Percentiles rank a stretch among this genome's conserved stretches.
Evolutionary conservation across 1,140 invertebrate species (phyloP).

Genomic region (Cylas formicarius): DNA sequence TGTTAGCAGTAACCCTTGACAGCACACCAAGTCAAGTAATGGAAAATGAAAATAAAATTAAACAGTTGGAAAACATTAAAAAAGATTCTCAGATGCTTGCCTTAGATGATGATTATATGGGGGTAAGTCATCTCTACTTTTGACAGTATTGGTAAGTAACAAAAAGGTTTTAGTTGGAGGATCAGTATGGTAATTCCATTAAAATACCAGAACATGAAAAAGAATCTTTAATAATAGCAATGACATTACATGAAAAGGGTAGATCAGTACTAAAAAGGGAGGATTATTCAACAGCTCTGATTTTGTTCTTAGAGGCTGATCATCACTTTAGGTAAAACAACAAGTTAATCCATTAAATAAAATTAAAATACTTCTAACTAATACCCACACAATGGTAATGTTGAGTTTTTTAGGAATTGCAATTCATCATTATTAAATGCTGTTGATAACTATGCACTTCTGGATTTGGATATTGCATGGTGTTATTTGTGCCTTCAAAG

Average conservation of each 20-base stretch:
- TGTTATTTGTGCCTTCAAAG: slow-evolving; percentile 70
- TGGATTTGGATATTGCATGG: slow-evolving; percentile 79
- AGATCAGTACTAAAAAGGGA: slow-evolving; percentile 55
- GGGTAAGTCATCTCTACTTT: slow-evolving; percentile 35
- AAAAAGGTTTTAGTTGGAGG: slow-evolving; percentile 54
- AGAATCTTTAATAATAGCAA: slow-evolving; percentile 60
- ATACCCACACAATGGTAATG: neutral
- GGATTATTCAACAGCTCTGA: slow-evolving; percentile 59
- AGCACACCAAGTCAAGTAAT: slow-evolving; percentile 38
- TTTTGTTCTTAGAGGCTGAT: slow-evolving; percentile 70
- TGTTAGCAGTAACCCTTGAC: slow-evolving; percentile 57
- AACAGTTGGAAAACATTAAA: slow-evolving; percentile 48
- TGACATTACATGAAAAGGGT: slow-evolving; percentile 73
- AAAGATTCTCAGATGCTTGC: slow-evolving; percentile 48
- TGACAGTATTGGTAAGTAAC: neutral
- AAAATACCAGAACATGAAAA: slow-evolving; percentile 59
- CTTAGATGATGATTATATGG: slow-evolving; percentile 44
- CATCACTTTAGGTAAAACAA: slow-evolving; percentile 56
- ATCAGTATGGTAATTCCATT: slow-evolving; percentile 66
- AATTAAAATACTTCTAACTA: neutral
- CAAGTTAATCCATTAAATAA: neutral
- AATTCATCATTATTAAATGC: slow-evolving; percentile 56
- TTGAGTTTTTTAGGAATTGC: slow-evolving; percentile 50
- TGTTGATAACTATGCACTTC: slow-evolving; percentile 74
- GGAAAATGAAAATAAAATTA: slow-evolving; percentile 32